Percentiles rank a stretch among this genome's conserved stretches.
Evolutionary conservation across 2,113 vertebrate species (phyloP).

Genomic region (Phaethon lepturus): DNA sequence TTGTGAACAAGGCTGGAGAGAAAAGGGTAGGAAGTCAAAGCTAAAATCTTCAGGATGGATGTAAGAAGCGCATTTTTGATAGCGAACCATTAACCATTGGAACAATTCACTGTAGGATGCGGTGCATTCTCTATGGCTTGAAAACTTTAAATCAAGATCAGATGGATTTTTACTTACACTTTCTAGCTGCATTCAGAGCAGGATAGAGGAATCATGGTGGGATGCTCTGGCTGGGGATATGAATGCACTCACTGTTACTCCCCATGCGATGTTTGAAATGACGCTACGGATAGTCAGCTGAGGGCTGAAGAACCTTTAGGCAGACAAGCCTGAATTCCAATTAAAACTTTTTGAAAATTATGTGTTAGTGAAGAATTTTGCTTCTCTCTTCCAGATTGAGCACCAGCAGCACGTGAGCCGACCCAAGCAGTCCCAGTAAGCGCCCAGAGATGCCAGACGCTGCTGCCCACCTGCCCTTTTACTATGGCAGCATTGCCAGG

Average conservation of each 20-base stretch:
- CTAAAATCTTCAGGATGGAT: not conserved
- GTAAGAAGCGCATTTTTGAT: not conserved
- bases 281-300: accelerated
- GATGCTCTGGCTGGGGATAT: no score
- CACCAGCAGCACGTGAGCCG: accelerated
- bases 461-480: constrained; percentile 91
- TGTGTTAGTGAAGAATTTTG: not conserved
- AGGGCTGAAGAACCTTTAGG: not conserved
- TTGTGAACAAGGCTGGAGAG: not conserved
- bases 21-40: constrained; percentile 50
- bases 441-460: constrained; percentile 84
- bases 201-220: not conserved
- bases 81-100: not conserved
- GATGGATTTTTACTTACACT: not conserved
- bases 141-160: not conserved
- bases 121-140: not conserved
- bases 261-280: accelerated
- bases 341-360: accelerated
- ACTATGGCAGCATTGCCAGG: constrained; percentile 93
- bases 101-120: not conserved
- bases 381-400: not conserved
- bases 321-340: not conserved
- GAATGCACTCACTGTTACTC: not conserved
- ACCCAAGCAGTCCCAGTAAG: accelerated
- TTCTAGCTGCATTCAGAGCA: not conserved